phyloP scores from a whole-genome alignment of 2,797 vertebrate genomes.

The Ambastaia sidthimunki region DNA sequence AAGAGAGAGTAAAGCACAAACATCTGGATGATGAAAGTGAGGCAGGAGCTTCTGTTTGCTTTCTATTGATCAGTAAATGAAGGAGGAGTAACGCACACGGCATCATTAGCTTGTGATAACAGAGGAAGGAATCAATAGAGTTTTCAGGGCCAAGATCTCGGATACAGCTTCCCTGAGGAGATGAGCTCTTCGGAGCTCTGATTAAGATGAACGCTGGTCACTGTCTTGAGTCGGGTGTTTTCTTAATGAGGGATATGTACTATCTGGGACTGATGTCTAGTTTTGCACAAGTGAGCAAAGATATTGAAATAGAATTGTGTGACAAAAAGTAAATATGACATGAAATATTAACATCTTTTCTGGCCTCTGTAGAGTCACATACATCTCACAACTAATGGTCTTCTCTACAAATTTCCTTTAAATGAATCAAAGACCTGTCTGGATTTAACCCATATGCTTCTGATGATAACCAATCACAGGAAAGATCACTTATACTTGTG shows the following conservation, averaged over 20 bases:
- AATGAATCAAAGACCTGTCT: no score
- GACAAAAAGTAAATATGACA: no score
- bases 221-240: not conserved
- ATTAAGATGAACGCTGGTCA: not conserved
- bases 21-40: constrained; percentile 29
- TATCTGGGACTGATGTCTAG: not conserved
- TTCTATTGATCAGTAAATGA: constrained; percentile 39
- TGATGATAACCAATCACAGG: no score
- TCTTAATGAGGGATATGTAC: not conserved
- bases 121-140: constrained; percentile 43
- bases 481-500: no score
- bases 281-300: not conserved
- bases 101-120: constrained; percentile 48
- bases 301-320: not conserved
- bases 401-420: no score
- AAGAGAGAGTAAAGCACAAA: constrained; percentile 32
- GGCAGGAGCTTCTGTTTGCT: constrained; percentile 29
- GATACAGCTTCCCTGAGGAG: not conserved
- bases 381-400: not conserved
- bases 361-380: constrained; percentile 2
- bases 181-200: not conserved
- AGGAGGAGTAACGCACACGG: constrained; percentile 18
- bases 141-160: constrained; percentile 12
- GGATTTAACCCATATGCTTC: no score
- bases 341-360: not conserved